Base-by-base conservation (phyloP, 2,797 vertebrate species). In the Darevskia nairensis region DNA sequence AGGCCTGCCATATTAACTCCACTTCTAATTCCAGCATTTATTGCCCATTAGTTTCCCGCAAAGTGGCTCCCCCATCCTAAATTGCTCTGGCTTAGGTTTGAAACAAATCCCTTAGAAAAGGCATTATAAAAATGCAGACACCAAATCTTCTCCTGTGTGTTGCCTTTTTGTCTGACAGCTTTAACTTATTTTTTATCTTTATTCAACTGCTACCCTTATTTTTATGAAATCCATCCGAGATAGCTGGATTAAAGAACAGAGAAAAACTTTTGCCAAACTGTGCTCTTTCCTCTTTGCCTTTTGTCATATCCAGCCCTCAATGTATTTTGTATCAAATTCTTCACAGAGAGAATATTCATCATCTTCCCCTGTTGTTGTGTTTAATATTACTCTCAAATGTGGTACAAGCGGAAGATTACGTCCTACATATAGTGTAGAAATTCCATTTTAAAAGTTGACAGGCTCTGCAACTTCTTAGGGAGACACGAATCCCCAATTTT, bases 71-170 rank as follows among this genome's bases (percentile, higher is more conserved):
- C 32, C 3, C 84, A 69, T 66, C 61, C 21, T 23, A 15, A 19
- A 3, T 0, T 66, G 61, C 17, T 32, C 41, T 29, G 19, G 5
- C 61, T 86, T 87, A 39, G 77, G 8, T 13, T 89, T 74, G 72
- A 23, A 89, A 82, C n/a, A 84, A 88, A 86, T 44, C 55, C 72
- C 35, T 55, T 75, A 59, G 41, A 85, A 82, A 46, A 39, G 78
- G 27, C 8, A n/a, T 27, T 23, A 50, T 27, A 39, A 86, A 75
- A 79, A 64, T 15, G 6, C 5, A 19, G 19, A 32, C 44, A 4
- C 55, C 59, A 72, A 81, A 41, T 55, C 11, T 80, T 72, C 61
- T 23, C n/a, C 35, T 15, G 8, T 55, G 21, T 35, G 15, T 77
- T 55, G 25, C 9, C 44, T 74, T 8, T 72, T 78, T 0, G 0